These are phyloP conservation scores for Musca domestica DNA, from an alignment of 1,140 invertebrate species.

Conservation along the genomic window DNA sequence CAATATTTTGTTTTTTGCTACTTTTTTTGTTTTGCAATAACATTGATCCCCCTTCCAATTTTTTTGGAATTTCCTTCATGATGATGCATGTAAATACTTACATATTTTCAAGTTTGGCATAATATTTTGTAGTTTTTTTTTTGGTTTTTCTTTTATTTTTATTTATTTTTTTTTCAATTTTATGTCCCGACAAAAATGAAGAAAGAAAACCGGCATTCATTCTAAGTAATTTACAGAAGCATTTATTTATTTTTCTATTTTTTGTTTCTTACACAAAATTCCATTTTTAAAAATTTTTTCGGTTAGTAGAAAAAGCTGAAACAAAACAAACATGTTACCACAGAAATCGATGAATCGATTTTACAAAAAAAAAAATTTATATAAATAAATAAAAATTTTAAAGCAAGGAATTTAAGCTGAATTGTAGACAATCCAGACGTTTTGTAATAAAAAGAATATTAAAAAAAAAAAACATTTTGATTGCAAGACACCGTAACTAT, in stretches of 20 bases:
- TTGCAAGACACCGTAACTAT: neutral
- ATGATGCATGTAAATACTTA: no score
- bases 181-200: neutral
- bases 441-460: constrained; percentile 2
- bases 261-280: neutral
- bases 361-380: constrained; percentile 8
- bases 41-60: no score
- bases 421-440: no score
- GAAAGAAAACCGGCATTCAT: neutral
- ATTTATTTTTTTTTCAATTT: neutral
- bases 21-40: no score
- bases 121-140: no score
- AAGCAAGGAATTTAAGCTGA: no score
- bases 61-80: no score
- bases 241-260: no score
- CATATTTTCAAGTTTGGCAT: no score
- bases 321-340: constrained; percentile 23
- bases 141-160: no score
- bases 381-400: no score
- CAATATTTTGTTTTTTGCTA: no score
- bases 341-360: constrained; percentile 29
- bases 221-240: constrained; percentile 30
- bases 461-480: constrained; percentile 18
- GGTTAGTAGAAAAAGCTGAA: neutral
- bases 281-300: constrained; percentile 15